A percentile compares a stretch with the other conserved stretches of the same genome.
phyloP scores from a whole-genome alignment of 2,888 invertebrate species.

The Lampropteryx suffumata region DNA sequence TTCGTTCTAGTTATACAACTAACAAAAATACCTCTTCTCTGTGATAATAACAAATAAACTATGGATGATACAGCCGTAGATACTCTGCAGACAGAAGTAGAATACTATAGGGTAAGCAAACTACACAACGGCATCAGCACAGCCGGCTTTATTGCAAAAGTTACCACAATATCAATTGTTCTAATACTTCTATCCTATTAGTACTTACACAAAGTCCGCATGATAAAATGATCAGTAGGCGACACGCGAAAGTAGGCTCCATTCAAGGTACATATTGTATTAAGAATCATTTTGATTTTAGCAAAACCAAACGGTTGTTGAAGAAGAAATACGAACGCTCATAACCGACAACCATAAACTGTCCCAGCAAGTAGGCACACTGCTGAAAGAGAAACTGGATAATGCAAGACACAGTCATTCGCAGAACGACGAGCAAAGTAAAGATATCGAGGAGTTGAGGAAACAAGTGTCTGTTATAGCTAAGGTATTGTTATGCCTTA shows the following conservation, averaged over 20 bases:
- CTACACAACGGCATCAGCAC: too few species aligned
- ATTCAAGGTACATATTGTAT: not conserved
- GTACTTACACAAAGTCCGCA: too few species aligned
- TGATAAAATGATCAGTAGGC: too few species aligned
- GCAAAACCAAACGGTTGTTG: conserved; percentile 70
- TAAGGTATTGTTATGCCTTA: conserved; percentile 46
- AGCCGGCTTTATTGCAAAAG: too few species aligned
- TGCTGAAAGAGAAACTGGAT: conserved; percentile 67
- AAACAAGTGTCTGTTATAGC: conserved; percentile 62
- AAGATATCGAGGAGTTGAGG: conserved; percentile 61
- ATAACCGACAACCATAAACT: conserved; percentile 72
- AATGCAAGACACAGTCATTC: conserved; percentile 43
- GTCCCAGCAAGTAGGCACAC: conserved; percentile 67
- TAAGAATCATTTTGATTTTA: conserved; percentile 31
- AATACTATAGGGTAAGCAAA: conserved; percentile 74
- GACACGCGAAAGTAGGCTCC: not conserved
- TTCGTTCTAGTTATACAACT: too few species aligned
- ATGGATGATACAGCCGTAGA: conserved; percentile 55
- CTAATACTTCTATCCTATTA: too few species aligned
- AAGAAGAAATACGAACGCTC: conserved; percentile 66
- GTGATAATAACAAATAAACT: not conserved
- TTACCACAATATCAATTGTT: too few species aligned
- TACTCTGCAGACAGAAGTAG: conserved; percentile 73
- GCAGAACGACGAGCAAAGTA: conserved; percentile 48
- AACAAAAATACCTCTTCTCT: not conserved